These are phyloP conservation scores for Blennius ocellaris DNA, from an alignment of 2,113 vertebrate species.

Conservation along the genomic window DNA sequence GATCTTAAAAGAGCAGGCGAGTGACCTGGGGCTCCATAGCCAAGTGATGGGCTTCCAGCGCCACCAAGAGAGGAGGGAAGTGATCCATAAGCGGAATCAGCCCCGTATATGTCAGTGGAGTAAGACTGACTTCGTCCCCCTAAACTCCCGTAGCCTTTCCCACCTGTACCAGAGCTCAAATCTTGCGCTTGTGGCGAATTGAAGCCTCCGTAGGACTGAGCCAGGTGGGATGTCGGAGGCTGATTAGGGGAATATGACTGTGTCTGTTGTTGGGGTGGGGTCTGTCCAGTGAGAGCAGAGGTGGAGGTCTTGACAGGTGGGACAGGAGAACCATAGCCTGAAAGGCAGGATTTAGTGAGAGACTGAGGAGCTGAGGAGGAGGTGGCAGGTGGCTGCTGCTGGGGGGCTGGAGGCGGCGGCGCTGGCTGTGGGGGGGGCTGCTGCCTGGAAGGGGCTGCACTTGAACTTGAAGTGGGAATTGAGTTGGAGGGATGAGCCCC, in stretches of 20 bases:
- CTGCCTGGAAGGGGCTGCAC: constrained; percentile 81
- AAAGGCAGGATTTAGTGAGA: constrained; percentile 83
- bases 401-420: constrained; percentile 76
- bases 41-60: constrained; percentile 90
- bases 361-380: constrained; percentile 73
- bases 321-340: constrained; percentile 85
- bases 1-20: constrained; percentile 92
- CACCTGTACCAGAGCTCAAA: constrained; percentile 83
- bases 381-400: constrained; percentile 76
- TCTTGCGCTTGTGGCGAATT: constrained; percentile 89
- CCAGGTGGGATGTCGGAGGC: constrained; percentile 81
- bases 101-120: constrained; percentile 85
- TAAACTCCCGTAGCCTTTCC: constrained; percentile 81
- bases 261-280: constrained; percentile 84
- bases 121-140: constrained; percentile 85
- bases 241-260: constrained; percentile 88
- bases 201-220: constrained; percentile 87
- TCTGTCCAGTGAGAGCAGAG: constrained; percentile 88
- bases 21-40: constrained; percentile 90
- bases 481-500: constrained; percentile 82
- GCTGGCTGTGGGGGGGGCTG: constrained; percentile 79
- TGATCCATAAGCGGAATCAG: constrained; percentile 84
- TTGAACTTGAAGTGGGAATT: constrained; percentile 79
- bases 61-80: constrained; percentile 84
- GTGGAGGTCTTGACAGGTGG: constrained; percentile 87